Percentiles rank a stretch among this genome's conserved stretches.
These are phyloP conservation scores for Ornithorhynchus anatinus DNA, from an alignment of 2,113 vertebrate genomes.

Conservation along the genomic window DNA sequence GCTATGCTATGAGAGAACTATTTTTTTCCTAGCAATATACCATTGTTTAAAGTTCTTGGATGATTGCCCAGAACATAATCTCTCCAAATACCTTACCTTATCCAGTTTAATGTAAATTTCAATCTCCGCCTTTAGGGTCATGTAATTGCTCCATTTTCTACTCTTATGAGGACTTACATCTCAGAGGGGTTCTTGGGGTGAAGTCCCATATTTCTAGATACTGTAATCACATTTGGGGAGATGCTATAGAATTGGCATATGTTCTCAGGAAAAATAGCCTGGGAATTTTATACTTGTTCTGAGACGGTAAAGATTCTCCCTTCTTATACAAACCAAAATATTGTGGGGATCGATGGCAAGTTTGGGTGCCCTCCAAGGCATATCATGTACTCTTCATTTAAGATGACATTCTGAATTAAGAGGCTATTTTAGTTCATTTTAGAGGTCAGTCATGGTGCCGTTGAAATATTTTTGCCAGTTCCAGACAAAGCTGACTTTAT, in stretches of 20 bases:
- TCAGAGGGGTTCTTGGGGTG: rapidly evolving
- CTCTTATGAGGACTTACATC: neutral
- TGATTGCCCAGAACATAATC: neutral
- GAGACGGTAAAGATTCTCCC: too few species aligned
- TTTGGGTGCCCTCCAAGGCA: too few species aligned
- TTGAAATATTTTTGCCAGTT: neutral
- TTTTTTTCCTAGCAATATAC: neutral
- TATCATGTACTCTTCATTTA: too few species aligned
- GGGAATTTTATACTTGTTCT: too few species aligned
- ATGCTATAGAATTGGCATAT: neutral
- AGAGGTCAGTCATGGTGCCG: neutral
- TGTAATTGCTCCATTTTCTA: neutral
- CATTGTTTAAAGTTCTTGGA: slow-evolving; percentile 12
- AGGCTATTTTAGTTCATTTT: neutral
- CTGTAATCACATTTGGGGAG: rapidly evolving
- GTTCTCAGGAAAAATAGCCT: neutral
- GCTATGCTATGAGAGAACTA: neutral
- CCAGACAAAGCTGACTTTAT: rapidly evolving
- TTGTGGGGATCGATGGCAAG: too few species aligned
- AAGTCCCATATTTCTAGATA: neutral
- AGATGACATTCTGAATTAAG: neutral
- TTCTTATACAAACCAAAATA: too few species aligned
- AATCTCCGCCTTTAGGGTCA: neutral
- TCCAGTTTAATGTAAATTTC: neutral
- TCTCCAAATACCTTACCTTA: neutral